Conservation (phyloP, 2,113 vertebrate species). For the Sylvia atricapilla region DNA sequence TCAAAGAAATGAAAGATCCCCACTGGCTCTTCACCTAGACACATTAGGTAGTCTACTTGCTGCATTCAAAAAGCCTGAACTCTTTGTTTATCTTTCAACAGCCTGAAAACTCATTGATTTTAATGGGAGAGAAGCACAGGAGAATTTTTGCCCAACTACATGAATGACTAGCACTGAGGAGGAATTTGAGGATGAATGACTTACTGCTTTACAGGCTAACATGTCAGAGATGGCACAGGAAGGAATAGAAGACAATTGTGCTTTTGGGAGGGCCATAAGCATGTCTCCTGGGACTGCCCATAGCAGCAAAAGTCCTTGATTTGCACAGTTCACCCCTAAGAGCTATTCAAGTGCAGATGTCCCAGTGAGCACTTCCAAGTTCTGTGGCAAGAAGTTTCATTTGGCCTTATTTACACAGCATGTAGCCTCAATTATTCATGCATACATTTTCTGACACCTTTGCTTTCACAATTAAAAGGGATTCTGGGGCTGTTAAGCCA, state of each 20-base stretch:
- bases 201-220: background rate
- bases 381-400: background rate
- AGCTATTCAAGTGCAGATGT: background rate
- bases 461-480: background rate
- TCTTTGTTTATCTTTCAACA: background rate
- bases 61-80: background rate
- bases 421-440: background rate
- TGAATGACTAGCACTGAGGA: accelerated
- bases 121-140: background rate
- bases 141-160: background rate
- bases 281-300: background rate
- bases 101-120: background rate
- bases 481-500: background rate
- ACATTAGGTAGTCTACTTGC: background rate
- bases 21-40: background rate
- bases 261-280: background rate
- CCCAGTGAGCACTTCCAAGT: background rate
- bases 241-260: background rate
- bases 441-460: background rate
- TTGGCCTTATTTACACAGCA: background rate
- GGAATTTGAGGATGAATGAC: background rate
- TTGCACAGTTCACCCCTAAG: background rate
- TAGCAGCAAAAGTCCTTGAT: background rate
- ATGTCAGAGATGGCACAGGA: background rate
- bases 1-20: background rate